Base-by-base conservation (phyloP, 2,888 invertebrate species). In the Noctua janthina region DNA sequence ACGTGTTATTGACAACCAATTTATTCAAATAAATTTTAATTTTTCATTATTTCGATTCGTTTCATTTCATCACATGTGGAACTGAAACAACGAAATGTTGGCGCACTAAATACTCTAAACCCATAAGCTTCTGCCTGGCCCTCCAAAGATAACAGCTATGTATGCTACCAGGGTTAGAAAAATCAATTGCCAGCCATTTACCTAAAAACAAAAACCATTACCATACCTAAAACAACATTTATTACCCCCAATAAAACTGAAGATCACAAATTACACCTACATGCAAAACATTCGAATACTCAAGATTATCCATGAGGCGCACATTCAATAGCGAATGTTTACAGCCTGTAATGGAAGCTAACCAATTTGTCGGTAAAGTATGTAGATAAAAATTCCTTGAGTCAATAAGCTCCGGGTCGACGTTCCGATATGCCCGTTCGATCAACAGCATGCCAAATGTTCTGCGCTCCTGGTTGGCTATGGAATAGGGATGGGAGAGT, bases 311-410 rank as follows among this genome's bases (percentile, higher is more conserved):
- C n/a, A 66, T 74, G 73, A 51, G 54, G 13, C 49, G 74, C 74
- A 67, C 75, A 66, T 54, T 59, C 23, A 73, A 68, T 77, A 74
- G 39, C 46, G 43, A 62, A 83, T 79, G 35, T 87, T 75, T 69
- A 69, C 59, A 59, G 35, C 67, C 43, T 13, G 75, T 87, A 74
- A 83, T 73, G 79, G 75, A 79, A 87, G 79, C 84, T 67, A 79
- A 85, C 84, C 84, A 84, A 87, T 87, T 87, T 87, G 56, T 79
- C 66, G 84, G 35, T 73, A 73, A 79, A 78, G 67, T 87, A 87
- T 75, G 87, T 75, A 54, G 79, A 84, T 84, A 87, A 87, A 84
- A 85, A 85, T 87, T 87, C 87, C 87, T 54, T 29, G 49, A 84
- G 84, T 76, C 84, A 84, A 85, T 87, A 85, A 85, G 84, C 87